Evolutionary conservation across 53 echinoderm and acorn worm genomes (phyloP), one percentile per base, ranked within the genome.

Genomic region (Astropecten irregularis): DNA sequence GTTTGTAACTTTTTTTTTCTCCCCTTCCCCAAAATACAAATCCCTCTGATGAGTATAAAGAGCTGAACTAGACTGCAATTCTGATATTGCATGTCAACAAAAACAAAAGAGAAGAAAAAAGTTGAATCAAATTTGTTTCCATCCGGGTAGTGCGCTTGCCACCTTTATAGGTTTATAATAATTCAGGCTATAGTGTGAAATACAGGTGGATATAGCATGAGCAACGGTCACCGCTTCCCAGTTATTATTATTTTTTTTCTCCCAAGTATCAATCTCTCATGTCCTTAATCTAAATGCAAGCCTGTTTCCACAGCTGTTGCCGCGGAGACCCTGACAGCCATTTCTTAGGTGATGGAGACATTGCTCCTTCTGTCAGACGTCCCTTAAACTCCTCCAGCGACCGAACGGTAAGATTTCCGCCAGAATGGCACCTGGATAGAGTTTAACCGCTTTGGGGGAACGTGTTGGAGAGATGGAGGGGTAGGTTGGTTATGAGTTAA

Each of bases 271-370:
- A 58, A 58, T 58, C 59, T 42, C 42, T 23, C 7, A 2, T 11
- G 3, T 30, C 71, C 52, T 50, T 33, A 20, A 71, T 71, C 71
- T 33, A 71, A 33, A 71, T 50, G n/a, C 71, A 32, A 19, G 8
- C 16, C 52, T 52, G 71, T 71, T 71, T 71, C 71, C 71, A 51
- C 71, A 71, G 71, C 71, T 71, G 71, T 52, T 11, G 5, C 18
- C n/a, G 10, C 15, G 9, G 16, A 21, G 52, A 32, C 31, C 59
- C 71, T 19, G 9, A 19, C 71, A 47, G 71, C 71, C 53, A n/a
- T n/a, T n/a, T 34, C 27, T 32, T 31, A 71, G 32, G 51, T 25
- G 44, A 14, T 15, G 40, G 39, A 35, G 20, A 49, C 29, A 51
- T 8, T 28, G 33, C 27, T 69, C 51, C 3, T 35, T 22, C 16